phyloP scores from a whole-genome alignment of 2,113 vertebrate genomes.

The Mesitornis unicolor region DNA sequence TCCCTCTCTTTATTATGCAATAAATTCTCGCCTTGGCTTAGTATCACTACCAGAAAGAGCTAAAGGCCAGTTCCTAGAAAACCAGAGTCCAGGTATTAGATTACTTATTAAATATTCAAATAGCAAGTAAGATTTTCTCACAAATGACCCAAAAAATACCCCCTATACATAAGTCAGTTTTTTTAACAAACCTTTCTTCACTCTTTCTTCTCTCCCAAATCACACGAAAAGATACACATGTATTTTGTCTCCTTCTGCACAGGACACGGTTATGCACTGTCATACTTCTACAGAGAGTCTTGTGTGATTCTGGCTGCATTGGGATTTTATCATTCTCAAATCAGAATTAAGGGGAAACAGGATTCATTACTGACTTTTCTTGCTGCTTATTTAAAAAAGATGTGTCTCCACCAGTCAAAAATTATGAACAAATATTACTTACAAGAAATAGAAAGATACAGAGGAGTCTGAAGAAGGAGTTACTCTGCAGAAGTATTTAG shows the following conservation, averaged over 20 bases:
- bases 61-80: not conserved
- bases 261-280: fast-evolving
- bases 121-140: not conserved
- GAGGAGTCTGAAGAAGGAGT: not conserved
- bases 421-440: not conserved
- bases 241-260: not conserved
- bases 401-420: not conserved
- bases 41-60: not conserved
- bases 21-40: not conserved
- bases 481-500: not conserved
- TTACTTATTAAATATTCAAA: not conserved
- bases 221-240: not conserved
- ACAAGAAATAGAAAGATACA: not conserved
- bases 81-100: not conserved
- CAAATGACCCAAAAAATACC: not conserved
- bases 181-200: not conserved
- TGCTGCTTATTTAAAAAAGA: not conserved
- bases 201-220: not conserved
- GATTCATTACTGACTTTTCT: not conserved
- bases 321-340: not conserved
- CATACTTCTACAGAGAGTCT: not conserved
- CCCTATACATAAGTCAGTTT: not conserved
- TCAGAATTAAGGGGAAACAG: not conserved
- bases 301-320: not conserved
- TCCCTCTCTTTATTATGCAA: not conserved